Conservation (phyloP, 1,140 invertebrate species). For the Caenorhabditis tropicalis region DNA sequence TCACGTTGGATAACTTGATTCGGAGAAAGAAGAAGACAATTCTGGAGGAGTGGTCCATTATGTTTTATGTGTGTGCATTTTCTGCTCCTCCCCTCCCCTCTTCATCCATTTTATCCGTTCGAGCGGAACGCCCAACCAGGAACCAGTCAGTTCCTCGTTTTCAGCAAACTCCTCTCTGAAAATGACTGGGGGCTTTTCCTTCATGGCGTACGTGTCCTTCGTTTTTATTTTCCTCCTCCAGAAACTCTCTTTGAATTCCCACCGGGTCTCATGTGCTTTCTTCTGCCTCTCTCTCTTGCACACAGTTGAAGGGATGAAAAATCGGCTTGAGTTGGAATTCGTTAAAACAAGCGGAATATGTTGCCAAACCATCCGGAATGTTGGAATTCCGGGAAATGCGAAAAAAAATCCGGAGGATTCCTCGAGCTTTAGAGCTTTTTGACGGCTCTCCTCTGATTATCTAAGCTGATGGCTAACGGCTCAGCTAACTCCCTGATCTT, state of each 20-base stretch:
- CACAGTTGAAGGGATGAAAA: constrained; percentile 7
- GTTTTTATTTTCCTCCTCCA: background rate
- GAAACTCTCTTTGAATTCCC: background rate
- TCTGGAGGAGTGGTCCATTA: constrained; percentile 26
- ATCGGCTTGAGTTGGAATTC: background rate
- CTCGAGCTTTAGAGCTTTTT: no score
- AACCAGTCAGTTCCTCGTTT: background rate
- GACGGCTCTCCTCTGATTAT: no score
- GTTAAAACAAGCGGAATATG: no score
- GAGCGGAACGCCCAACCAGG: background rate
- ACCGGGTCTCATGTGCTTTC: background rate
- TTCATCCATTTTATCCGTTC: constrained; percentile 17
- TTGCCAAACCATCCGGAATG: no score
- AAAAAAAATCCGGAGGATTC: background rate
- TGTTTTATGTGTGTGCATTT: background rate
- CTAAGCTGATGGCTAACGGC: no score
- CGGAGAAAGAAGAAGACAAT: no score
- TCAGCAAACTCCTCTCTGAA: background rate
- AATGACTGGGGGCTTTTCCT: background rate
- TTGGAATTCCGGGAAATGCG: no score
- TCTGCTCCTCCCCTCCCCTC: background rate
- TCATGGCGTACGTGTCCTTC: background rate
- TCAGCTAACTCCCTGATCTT: no score
- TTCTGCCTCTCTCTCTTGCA: no score
- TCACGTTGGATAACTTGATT: background rate